Base-by-base conservation (phyloP, 2,888 invertebrate genomes). In the Acrocera orbiculus region DNA sequence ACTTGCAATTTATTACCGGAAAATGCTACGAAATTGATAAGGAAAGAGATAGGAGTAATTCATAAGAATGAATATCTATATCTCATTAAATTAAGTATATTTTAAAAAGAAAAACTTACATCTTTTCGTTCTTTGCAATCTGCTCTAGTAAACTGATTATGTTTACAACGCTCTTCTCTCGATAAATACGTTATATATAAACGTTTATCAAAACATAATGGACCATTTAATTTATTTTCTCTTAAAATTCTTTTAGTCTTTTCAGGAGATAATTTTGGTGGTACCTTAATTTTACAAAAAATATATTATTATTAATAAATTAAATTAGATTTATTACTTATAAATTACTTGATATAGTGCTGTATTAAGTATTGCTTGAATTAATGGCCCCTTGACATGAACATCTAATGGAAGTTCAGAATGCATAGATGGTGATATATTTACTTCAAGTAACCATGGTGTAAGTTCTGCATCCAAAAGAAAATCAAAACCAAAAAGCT, bases 371-470 rank as follows among this genome's bases (percentile, higher is more conserved):
- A 95, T 73, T 25, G 87, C 80, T 42, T 75, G 70, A 25, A 96
- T 85, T 48, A 98, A 63, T 1, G 90, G 89, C 1, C 89, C 90
- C 55, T 98, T 96, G 29, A 96, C 89, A 49, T 82, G 81, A 41
- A 82, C 69, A 59, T 96, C 96, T 34, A 96, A 62, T 0, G 83
- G 79, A 7, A 86, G 76, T 17, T 85, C 76, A 33, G 83, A 82
- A 63, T 87, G 86, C 33, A 89, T 56, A n/a, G 83, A 83, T 3
- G 87, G 89, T 1, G 86, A 87, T 47, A 87, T 86, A 56, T 89
- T 87, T 26, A 85, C 87, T 68, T 96, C 95, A 40, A 98, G 66
- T 20, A 98, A 64, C 95, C 95, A 96, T 0, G 95, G 92, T 50
- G 87, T 83, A 31, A 92, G 62, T 45, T 80, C 73, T 49, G 86